phyloP scores from a whole-genome alignment of 2,888 invertebrate genomes.

The Crematogaster levior region DNA sequence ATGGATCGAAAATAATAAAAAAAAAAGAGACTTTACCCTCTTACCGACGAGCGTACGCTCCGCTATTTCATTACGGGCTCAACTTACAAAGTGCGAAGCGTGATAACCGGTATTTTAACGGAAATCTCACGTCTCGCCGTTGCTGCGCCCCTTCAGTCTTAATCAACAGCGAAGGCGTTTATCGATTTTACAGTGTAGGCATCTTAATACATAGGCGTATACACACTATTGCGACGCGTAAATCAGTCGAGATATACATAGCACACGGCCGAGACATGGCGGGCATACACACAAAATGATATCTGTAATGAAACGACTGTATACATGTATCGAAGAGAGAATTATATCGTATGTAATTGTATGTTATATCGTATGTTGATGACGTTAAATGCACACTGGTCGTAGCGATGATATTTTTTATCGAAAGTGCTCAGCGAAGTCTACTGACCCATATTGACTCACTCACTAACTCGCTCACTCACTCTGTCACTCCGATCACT shows the following conservation, averaged over 20 bases:
- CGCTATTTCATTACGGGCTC: slow-evolving; percentile 13
- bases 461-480: slow-evolving; percentile 72
- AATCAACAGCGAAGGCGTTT: slow-evolving; percentile 39
- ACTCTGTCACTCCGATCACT: slow-evolving; percentile 49
- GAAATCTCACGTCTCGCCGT: slow-evolving; percentile 13
- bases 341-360: slow-evolving; percentile 45
- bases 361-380: too few species aligned
- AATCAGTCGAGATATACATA: slow-evolving; percentile 27
- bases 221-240: slow-evolving; percentile 29
- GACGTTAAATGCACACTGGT: slow-evolving; percentile 55
- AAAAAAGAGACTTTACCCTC: background rate
- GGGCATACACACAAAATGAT: slow-evolving; percentile 16
- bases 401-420: slow-evolving; percentile 75
- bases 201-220: slow-evolving; percentile 30
- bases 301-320: slow-evolving; percentile 32
- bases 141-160: slow-evolving; percentile 20
- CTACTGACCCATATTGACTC: slow-evolving; percentile 56
- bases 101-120: background rate
- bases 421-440: slow-evolving; percentile 78
- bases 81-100: background rate
- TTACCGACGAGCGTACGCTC: background rate
- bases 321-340: slow-evolving; percentile 32
- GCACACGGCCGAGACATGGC: background rate
- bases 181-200: slow-evolving; percentile 38
- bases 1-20: background rate